Conservation (phyloP, 1,140 invertebrate species). For the Euwallacea fornicatus region DNA sequence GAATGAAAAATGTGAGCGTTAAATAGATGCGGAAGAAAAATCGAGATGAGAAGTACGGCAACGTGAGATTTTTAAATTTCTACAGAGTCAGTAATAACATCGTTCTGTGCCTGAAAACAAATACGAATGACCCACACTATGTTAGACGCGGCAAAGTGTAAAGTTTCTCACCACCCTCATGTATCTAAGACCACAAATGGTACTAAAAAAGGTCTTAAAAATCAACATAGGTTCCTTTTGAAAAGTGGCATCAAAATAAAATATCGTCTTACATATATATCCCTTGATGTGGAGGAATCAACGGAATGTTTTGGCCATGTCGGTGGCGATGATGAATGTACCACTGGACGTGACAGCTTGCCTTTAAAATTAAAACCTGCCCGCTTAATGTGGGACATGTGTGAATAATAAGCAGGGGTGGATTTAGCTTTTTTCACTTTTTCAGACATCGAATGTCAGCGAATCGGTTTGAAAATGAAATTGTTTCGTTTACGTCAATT, state of each 20-base stretch:
- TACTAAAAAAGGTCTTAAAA: neutral
- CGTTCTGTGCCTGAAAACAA: too few species aligned
- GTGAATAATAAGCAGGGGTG: constrained; percentile 2
- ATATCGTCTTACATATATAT: constrained; percentile 1
- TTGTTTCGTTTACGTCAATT: too few species aligned
- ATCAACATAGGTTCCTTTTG: constrained; percentile 3
- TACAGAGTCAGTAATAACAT: too few species aligned
- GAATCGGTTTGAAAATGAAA: too few species aligned
- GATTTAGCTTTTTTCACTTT: neutral
- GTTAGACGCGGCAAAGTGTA: neutral
- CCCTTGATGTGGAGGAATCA: constrained; percentile 3
- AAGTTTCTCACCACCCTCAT: constrained; percentile 2
- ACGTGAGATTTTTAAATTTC: too few species aligned
- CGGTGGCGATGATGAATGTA: constrained; percentile 1
- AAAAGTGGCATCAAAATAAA: constrained; percentile 3
- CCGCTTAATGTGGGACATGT: constrained; percentile 9
- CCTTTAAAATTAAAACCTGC: constrained; percentile 11
- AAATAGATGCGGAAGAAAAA: too few species aligned
- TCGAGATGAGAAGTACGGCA: too few species aligned
- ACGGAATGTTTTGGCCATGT: constrained; percentile 5
- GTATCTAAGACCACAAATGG: neutral
- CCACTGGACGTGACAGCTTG: neutral
- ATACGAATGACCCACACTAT: too few species aligned
- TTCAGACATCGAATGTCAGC: too few species aligned
- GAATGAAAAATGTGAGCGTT: too few species aligned